Percentiles rank a stretch among this genome's conserved stretches.
phyloP scores from a whole-genome alignment of 2,113 vertebrate genomes.

The Erythrolamprus reginae region DNA sequence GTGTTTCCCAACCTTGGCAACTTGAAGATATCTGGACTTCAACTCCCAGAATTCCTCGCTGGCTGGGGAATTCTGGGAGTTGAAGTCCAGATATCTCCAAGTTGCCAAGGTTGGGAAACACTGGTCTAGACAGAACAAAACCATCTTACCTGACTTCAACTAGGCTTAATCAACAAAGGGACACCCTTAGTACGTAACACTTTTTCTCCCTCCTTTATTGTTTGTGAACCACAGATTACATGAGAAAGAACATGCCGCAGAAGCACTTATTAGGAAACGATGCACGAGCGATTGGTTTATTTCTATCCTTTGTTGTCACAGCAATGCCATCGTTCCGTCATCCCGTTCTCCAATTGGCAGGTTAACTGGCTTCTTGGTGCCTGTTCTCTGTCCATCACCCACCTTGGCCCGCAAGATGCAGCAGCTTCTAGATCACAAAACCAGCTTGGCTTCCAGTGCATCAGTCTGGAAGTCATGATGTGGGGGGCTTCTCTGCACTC shows the following conservation, averaged over 20 bases:
- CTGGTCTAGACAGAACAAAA: too few relatives aligned
- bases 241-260: neutral
- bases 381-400: too few relatives aligned
- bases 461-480: neutral
- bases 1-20: too few relatives aligned
- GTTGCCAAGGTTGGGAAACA: too few relatives aligned
- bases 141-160: too few relatives aligned
- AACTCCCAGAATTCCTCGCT: too few relatives aligned
- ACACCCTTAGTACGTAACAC: neutral
- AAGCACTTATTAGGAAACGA: neutral
- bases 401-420: neutral
- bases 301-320: neutral
- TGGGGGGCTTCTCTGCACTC: constrained; percentile 33
- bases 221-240: neutral
- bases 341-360: neutral
- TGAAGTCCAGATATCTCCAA: too few relatives aligned
- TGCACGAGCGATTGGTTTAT: too few relatives aligned
- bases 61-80: too few relatives aligned
- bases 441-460: neutral
- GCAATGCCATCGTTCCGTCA: too few relatives aligned
- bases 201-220: neutral
- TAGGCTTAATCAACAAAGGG: neutral
- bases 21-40: too few relatives aligned
- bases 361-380: neutral
- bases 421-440: neutral